Conservation (phyloP, 2,888 invertebrate species). For the Nomada fabriciana region DNA sequence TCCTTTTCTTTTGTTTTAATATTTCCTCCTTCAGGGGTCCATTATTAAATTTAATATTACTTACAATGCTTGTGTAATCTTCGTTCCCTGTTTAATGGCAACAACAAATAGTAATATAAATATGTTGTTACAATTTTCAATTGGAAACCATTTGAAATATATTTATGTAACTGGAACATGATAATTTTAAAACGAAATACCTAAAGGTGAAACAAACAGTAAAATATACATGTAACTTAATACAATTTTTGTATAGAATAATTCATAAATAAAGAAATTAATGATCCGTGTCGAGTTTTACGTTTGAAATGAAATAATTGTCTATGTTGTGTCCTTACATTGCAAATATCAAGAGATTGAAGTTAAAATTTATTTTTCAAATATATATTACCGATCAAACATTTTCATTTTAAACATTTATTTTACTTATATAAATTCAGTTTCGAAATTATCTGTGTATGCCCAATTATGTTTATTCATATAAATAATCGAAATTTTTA, state of each 20-base stretch:
- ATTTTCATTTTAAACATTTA: neutral
- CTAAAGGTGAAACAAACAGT: too few species aligned
- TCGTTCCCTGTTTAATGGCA: neutral
- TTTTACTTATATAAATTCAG: neutral
- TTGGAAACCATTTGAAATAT: neutral
- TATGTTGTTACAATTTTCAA: neutral
- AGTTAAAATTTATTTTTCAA: neutral
- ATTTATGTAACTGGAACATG: neutral
- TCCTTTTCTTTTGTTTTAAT: slow-evolving; percentile 15
- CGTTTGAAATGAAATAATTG: neutral
- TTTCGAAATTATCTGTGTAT: neutral
- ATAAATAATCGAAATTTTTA: neutral
- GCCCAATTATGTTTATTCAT: neutral
- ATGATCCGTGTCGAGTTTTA: too few species aligned
- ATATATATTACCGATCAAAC: neutral
- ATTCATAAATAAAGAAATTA: neutral
- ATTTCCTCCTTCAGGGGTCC: neutral
- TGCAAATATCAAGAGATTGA: neutral
- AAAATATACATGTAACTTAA: neutral
- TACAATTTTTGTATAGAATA: neutral
- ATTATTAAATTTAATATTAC: slow-evolving; percentile 22
- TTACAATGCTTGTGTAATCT: slow-evolving; percentile 6
- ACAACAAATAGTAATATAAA: neutral
- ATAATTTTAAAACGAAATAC: neutral
- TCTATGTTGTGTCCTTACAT: neutral